Conservation (phyloP, 1,140 invertebrate species). For the Schlechtendalia chinensis region DNA sequence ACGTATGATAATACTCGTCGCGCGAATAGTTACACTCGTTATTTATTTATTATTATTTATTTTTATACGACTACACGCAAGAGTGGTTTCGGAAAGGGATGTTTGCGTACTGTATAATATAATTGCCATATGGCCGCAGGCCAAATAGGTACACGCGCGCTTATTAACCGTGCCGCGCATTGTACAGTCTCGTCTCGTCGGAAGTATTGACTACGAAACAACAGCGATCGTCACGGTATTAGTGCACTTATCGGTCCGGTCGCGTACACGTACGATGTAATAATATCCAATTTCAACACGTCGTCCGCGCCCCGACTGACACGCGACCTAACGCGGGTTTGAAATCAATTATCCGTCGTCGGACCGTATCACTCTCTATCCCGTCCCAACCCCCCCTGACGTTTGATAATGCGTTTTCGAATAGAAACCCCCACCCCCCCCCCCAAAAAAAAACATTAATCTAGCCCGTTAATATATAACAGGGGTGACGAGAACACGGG, state of each 20-base stretch:
- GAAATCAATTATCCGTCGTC: slow-evolving; percentile 44
- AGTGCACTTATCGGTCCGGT: background rate
- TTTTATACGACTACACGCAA: slow-evolving; percentile 7
- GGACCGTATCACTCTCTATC: slow-evolving; percentile 25
- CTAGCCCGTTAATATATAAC: too few species aligned
- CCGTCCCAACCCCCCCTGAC: too few species aligned
- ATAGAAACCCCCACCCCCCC: too few species aligned
- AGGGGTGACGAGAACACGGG: too few species aligned
- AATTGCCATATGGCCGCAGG: slow-evolving; percentile 40
- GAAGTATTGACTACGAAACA: too few species aligned
- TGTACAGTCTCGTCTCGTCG: too few species aligned
- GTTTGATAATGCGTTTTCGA: too few species aligned
- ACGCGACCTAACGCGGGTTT: too few species aligned
- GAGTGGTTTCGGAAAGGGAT: slow-evolving; percentile 25
- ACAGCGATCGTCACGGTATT: background rate
- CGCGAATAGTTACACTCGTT: slow-evolving; percentile 32
- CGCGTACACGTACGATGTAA: too few species aligned
- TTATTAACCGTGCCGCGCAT: too few species aligned
- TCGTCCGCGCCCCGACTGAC: slow-evolving; percentile 25
- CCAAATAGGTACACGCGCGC: background rate
- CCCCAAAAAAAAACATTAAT: too few species aligned
- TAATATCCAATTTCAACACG: slow-evolving; percentile 47
- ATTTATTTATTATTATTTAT: slow-evolving; percentile 22
- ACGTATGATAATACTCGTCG: background rate
- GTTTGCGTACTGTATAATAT: background rate